Evolutionary conservation across 2,888 invertebrate genomes (phyloP).

Genomic region (Leptogaster cylindrica): DNA sequence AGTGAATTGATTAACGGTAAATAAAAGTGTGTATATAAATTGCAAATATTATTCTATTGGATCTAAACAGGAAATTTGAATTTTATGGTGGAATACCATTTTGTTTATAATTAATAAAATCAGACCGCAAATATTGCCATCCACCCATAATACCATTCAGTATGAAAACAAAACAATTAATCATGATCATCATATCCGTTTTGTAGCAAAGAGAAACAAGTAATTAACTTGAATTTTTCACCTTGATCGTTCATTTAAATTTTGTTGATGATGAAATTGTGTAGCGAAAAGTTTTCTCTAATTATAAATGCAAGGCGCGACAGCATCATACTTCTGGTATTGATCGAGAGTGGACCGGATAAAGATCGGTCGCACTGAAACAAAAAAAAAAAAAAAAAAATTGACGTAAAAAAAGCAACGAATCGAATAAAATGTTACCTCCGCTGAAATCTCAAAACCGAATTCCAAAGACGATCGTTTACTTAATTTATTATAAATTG

Average conservation of each 20-base stretch:
- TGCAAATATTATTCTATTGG: no score
- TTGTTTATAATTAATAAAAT: no score
- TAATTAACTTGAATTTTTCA: constrained; percentile 38
- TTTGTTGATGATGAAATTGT: neutral
- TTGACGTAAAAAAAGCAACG: neutral
- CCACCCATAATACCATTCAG: no score
- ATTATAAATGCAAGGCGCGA: constrained; percentile 6
- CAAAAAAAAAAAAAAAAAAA: constrained; percentile 32
- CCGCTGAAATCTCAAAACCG: constrained; percentile 7
- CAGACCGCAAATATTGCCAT: no score
- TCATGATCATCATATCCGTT: no score
- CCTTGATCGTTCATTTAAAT: constrained; percentile 28
- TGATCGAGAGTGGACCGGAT: no score
- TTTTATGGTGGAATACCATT: no score
- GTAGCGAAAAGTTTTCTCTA: neutral
- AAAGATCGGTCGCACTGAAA: constrained; percentile 14
- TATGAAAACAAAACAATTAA: no score
- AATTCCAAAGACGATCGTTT: constrained; percentile 25
- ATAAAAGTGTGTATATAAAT: no score
- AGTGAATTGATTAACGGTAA: no score
- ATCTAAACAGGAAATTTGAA: no score
- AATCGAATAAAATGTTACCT: constrained; percentile 1
- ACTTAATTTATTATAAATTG: constrained; percentile 39
- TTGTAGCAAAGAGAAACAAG: constrained; percentile 19
- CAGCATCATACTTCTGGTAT: constrained; percentile 25